These are phyloP conservation scores for Sanderia malayensis DNA, from an alignment of 30 jellyfish, hydroid and myxozoan genomes.

Conservation along the genomic window DNA sequence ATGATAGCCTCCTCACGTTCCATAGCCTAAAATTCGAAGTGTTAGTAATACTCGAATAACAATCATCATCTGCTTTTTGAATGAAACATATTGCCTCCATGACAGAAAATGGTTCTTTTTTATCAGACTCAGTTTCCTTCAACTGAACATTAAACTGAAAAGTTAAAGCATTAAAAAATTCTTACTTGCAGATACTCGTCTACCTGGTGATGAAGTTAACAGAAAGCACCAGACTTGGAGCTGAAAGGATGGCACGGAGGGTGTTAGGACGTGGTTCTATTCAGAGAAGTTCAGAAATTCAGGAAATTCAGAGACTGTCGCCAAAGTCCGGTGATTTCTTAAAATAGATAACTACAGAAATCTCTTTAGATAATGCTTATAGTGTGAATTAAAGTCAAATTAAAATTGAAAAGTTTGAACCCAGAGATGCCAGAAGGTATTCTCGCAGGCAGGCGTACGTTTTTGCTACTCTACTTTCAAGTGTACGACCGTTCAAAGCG, in stretches of 20 bases:
- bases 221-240: conserved; percentile 26
- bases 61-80: background rate
- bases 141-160: conserved; percentile 1
- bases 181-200: conserved; percentile 1
- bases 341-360: background rate
- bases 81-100: conserved; percentile 1
- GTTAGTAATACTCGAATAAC: conserved; percentile 1
- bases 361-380: background rate
- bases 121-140: background rate
- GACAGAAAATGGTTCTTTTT: background rate
- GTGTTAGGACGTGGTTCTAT: conserved; percentile 21
- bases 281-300: background rate
- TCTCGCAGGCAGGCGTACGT: conserved; percentile 6
- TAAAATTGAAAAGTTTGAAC: background rate
- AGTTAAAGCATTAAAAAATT: background rate
- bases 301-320: background rate
- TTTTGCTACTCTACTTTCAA: background rate
- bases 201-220: conserved; percentile 12
- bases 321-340: conserved; percentile 4
- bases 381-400: background rate
- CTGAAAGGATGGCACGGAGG: conserved; percentile 21
- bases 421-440: background rate
- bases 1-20: conserved; percentile 5
- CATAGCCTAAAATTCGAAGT: background rate
- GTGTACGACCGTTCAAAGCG: conserved; percentile 1